phyloP scores from a whole-genome alignment of 1,140 invertebrate genomes.

The Stegodyphus mimosarum region DNA sequence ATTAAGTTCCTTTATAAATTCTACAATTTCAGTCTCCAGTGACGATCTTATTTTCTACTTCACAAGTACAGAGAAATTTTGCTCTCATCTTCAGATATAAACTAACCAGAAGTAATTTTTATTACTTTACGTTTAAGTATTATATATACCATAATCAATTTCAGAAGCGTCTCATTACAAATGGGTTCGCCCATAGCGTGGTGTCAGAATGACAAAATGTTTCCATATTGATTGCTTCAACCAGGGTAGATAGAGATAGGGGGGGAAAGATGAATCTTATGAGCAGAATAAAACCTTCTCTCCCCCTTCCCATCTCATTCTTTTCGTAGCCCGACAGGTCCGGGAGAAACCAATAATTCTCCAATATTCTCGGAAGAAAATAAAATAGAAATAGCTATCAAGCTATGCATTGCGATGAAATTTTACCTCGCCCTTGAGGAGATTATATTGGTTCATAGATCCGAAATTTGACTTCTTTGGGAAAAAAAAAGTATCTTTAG shows the following conservation, averaged over 20 bases:
- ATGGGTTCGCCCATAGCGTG: slow-evolving; percentile 10
- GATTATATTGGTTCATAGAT: slow-evolving; percentile 35
- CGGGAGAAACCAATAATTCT: slow-evolving; percentile 44
- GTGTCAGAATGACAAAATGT: slow-evolving; percentile 48
- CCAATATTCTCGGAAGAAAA: slow-evolving; percentile 42
- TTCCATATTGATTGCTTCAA: slow-evolving; percentile 37
- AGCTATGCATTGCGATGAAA: slow-evolving; percentile 28
- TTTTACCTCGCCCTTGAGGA: slow-evolving; percentile 4
- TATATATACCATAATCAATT: not conserved
- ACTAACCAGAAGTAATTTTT: no score
- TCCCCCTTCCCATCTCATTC: not conserved
- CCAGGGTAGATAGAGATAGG: not conserved
- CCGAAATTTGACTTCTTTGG: slow-evolving; percentile 3
- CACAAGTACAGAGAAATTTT: no score
- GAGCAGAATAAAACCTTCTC: slow-evolving; percentile 39
- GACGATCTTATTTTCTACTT: no score
- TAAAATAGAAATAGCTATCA: slow-evolving; percentile 35
- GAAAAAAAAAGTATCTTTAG: slow-evolving; percentile 1
- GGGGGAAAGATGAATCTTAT: slow-evolving; percentile 5
- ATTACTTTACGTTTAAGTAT: no score
- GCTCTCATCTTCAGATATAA: no score
- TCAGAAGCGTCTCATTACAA: slow-evolving; percentile 28
- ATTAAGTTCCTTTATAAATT: no score
- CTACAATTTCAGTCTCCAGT: no score
- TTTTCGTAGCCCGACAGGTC: slow-evolving; percentile 14